Evolutionary conservation across 2,113 vertebrate genomes (phyloP).

Genomic region (Silurus asotus): DNA sequence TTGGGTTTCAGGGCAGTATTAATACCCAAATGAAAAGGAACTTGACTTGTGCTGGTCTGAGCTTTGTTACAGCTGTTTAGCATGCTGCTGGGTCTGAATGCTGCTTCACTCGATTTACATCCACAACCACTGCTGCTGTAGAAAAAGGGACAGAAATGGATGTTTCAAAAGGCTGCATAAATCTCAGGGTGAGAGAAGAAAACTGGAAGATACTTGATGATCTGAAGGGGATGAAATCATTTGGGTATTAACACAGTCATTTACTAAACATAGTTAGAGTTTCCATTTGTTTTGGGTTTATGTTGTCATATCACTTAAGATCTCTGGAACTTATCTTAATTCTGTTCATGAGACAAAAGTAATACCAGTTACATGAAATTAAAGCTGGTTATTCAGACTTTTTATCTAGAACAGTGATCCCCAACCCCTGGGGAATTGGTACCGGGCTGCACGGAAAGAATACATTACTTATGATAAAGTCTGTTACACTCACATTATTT

Average conservation of each 20-base stretch:
- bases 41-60: constrained; percentile 30
- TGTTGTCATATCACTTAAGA: not conserved
- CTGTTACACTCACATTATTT: no score
- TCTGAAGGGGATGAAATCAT: not conserved
- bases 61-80: constrained; percentile 5
- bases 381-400: not conserved
- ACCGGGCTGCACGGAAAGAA: no score
- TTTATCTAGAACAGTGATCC: no score
- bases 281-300: not conserved
- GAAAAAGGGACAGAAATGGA: not conserved
- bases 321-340: not conserved
- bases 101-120: not conserved
- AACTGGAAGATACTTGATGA: not conserved
- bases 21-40: not conserved
- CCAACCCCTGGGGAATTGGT: no score
- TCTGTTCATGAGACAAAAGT: not conserved
- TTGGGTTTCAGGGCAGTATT: not conserved
- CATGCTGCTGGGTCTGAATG: constrained; percentile 21
- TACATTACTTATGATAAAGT: no score
- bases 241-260: no score
- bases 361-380: not conserved
- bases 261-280: not conserved
- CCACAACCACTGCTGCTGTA: not conserved
- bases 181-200: not conserved
- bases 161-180: not conserved